Evolutionary conservation across 2,113 vertebrate species (phyloP).

Genomic region (Lethenteron camtschaticum): DNA sequence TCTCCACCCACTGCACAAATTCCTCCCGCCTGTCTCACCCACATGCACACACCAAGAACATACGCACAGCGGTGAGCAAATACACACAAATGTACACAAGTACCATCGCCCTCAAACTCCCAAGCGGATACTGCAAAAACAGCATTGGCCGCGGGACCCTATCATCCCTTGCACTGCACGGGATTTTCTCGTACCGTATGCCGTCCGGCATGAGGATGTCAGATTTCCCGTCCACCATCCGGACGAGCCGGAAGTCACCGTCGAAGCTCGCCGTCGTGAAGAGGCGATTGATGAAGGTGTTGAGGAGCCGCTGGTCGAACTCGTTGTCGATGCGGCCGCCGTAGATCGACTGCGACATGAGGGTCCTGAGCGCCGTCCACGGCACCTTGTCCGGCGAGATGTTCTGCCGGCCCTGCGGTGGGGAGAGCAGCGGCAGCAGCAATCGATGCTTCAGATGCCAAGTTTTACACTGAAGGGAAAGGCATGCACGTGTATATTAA

Average conservation of each 20-base stretch:
- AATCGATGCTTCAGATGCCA: no score
- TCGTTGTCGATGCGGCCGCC: slow-evolving; percentile 2
- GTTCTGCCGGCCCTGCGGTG: background rate
- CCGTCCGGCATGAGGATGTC: slow-evolving; percentile 97
- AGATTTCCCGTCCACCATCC: slow-evolving; percentile 32
- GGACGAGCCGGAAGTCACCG: slow-evolving; percentile 1
- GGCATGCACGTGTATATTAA: no score
- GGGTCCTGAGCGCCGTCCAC: slow-evolving; percentile 4
- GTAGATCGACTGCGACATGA: slow-evolving; percentile 4
- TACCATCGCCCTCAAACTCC: no score
- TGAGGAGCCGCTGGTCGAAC: slow-evolving; percentile 3
- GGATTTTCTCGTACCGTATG: slow-evolving; percentile 38
- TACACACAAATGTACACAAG: no score
- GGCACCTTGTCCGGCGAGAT: slow-evolving; percentile 3
- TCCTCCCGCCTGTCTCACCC: background rate
- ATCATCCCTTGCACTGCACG: no score
- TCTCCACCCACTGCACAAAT: slow-evolving; percentile 3
- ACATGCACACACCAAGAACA: no score
- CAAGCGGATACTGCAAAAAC: no score
- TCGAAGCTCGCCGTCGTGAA: background rate
- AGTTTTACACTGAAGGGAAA: no score
- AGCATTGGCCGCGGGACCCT: no score
- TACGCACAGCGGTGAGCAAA: no score
- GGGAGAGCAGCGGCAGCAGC: background rate
- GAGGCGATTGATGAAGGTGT: slow-evolving; percentile 1